These are phyloP conservation scores for Chiloscyllium plagiosum DNA, from an alignment of 2,113 vertebrate genomes.

Conservation along the genomic window DNA sequence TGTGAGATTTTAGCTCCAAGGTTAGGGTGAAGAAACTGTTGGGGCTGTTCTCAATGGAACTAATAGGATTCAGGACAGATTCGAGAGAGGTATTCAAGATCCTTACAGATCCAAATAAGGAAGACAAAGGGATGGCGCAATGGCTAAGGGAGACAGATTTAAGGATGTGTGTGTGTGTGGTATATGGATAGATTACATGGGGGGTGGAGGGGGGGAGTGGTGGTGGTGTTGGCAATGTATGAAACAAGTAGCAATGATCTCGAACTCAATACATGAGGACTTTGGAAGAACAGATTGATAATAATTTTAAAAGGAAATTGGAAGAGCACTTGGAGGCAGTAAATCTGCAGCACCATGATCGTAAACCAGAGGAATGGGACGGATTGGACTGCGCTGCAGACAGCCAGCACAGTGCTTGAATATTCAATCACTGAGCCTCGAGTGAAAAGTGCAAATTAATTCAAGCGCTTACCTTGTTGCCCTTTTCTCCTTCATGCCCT, in stretches of 20 bases:
- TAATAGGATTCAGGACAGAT: neutral
- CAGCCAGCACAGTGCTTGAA: neutral
- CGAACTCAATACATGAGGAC: neutral
- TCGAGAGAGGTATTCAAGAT: neutral
- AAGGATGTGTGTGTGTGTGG: neutral
- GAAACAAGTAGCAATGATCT: neutral
- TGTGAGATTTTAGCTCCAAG: neutral
- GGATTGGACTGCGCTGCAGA: neutral
- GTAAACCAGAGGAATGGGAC: neutral
- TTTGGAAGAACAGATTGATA: neutral
- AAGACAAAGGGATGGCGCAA: neutral
- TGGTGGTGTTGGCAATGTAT: neutral
- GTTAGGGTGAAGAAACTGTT: neutral
- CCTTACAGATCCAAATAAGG: neutral
- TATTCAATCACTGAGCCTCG: neutral
- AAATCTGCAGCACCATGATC: neutral
- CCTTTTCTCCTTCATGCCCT: neutral
- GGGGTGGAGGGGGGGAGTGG: too few species aligned
- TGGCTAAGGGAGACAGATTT: neutral
- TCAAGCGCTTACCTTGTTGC: neutral
- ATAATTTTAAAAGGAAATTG: neutral
- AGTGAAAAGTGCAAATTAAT: neutral
- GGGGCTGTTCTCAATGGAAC: neutral
- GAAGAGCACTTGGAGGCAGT: neutral
- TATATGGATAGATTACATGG: neutral